Evolutionary conservation across 2,797 vertebrate genomes (phyloP), one percentile per base, ranked within the genome.

Genomic region (Eulemur mongoz): DNA sequence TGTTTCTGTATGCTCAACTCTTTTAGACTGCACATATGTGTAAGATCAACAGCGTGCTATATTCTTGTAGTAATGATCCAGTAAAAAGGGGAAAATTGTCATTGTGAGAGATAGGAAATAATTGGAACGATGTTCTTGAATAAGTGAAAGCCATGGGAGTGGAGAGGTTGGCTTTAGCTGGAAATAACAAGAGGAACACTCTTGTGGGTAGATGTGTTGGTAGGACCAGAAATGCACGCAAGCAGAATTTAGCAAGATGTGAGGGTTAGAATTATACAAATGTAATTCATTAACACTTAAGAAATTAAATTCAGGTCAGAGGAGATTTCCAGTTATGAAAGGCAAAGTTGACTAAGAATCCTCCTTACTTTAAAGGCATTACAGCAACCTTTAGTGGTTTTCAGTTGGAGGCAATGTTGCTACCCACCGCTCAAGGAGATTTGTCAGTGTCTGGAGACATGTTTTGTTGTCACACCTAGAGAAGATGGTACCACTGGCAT

Each of bases 361-460:
- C 5, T 79, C 23, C 52, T 32, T 7, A 57, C 5, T 20, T 89
- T 30, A 43, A 43, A 89, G 27, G 8, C 2, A 54, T 45, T 52
- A 30, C 57, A 22, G 7, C 23, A 23, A 6, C 3, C n/a, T n/a
- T 65, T 23, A 48, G 15, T 32, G 12, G 6, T 40, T 81, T 81
- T 81, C 52, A 70, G 0, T 2, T 25, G 17, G 20, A 25, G 10
- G 8, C 0, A 23, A 38, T 54, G 27, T 61, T n/a, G 0, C 14
- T 4, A 0, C 17, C 12, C 0, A 32, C 6, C 2, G 0, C 15
- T 22, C 25, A 45, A 1, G n/a, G 61, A 18, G 18, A 59, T 52
- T 50, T 30, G 30, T 27, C 7, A 38, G 45, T 65, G 14, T 57
- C 12, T 25, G 4, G 18, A 50, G 20, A 69, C 3, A 14, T 6